Evolutionary conservation across 2,888 invertebrate species (phyloP).

Genomic region (Harmothoe impar): DNA sequence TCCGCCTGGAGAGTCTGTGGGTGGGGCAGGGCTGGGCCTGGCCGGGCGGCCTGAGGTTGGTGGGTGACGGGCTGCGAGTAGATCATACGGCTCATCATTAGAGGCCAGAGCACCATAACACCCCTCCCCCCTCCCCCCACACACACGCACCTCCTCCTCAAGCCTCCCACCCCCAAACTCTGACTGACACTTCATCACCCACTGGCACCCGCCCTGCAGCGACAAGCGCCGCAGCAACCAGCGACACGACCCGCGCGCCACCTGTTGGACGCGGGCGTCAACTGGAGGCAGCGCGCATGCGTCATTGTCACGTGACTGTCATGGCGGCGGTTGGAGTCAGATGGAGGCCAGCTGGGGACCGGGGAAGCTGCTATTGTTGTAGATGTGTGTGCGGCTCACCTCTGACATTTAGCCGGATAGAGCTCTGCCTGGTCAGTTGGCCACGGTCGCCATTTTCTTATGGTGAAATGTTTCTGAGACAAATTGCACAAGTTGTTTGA

Average conservation of each 20-base stretch:
- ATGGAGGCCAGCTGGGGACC: conserved; percentile 3
- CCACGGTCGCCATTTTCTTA: no score
- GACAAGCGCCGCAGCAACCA: neutral
- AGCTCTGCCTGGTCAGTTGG: no score
- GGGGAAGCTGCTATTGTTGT: neutral
- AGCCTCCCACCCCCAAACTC: neutral
- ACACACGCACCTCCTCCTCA: neutral
- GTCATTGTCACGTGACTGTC: conserved; percentile 34
- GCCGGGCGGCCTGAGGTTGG: neutral
- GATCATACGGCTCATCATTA: conserved; percentile 17
- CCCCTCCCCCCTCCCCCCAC: neutral
- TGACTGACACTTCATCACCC: conserved; percentile 16
- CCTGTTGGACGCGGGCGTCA: conserved; percentile 34
- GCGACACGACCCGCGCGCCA: conserved; percentile 22
- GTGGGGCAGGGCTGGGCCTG: neutral
- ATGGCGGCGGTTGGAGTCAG: neutral
- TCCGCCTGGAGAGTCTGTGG: neutral
- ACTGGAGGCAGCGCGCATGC: neutral
- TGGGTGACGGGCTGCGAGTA: neutral
- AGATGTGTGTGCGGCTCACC: neutral
- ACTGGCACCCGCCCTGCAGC: neutral
- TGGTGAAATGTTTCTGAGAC: no score
- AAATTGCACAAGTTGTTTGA: no score
- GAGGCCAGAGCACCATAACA: conserved; percentile 22
- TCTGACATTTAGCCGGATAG: no score